phyloP scores from a whole-genome alignment of 2,888 invertebrate species.

The Tipula helvola region DNA sequence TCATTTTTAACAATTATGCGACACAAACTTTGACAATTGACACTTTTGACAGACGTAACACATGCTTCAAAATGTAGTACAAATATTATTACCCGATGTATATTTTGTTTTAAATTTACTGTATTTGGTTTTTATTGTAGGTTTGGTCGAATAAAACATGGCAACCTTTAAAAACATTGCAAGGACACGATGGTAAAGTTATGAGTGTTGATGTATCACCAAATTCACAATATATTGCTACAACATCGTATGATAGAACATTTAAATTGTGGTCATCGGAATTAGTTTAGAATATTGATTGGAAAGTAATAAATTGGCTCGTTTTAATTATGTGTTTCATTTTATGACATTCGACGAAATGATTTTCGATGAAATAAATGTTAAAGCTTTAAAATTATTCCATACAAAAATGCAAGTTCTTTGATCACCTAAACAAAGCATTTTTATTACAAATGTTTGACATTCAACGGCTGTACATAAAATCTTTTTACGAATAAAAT shows the following conservation, averaged over 20 bases:
- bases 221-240: conserved; percentile 84
- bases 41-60: neutral
- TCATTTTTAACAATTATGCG: neutral
- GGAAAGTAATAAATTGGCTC: neutral
- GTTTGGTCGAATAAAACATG: conserved; percentile 94
- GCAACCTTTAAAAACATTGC: conserved; percentile 91
- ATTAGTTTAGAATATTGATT: conserved; percentile 22
- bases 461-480: neutral
- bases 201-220: conserved; percentile 83
- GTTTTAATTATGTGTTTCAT: neutral
- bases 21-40: too few species aligned
- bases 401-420: neutral
- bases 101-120: neutral
- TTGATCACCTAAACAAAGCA: neutral
- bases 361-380: too few species aligned
- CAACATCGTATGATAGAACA: conserved; percentile 89
- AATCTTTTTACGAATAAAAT: neutral
- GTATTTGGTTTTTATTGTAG: conserved; percentile 27
- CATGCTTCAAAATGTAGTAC: neutral
- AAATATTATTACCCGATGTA: neutral
- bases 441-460: neutral
- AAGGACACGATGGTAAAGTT: conserved; percentile 95
- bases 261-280: conserved; percentile 95
- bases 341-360: neutral
- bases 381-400: neutral